Base-by-base conservation (phyloP, 2,888 invertebrate genomes). In the Leptura quadrifasciata region DNA sequence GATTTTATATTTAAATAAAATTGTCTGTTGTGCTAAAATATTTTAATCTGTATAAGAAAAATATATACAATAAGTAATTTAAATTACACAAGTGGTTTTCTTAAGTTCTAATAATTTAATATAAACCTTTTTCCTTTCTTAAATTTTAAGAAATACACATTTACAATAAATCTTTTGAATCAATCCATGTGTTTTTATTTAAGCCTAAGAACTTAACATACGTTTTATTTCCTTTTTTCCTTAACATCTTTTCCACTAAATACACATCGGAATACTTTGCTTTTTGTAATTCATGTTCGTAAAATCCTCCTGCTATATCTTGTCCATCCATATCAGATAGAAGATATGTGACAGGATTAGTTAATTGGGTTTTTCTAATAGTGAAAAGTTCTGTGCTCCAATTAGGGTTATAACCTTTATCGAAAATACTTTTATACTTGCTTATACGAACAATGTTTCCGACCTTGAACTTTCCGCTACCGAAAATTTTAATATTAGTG, bases 281-380 rank as follows among this genome's bases (percentile, higher is more conserved):
- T 12, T 73, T 73, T 21, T 65, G 57, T 20, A 73, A 55, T 73
- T 73, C 55, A 18, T 65, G 15, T 35, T 17, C 15, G 54, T 73
- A 73, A 65, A 73, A 73, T n/a, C 3, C 24, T 15, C 65, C 65
- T 24, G 27, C 15, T 27, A 73, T 73, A 17, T 65, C 57, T 31
- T 39, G 12, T n/a, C 20, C 17, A 15, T 57, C 10, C 17, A 20
- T 20, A 55, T 60, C 68, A 47, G 67, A 15, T 5, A 74, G 31
- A n/a, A 74, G 27, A 18, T 74, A 69, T 3, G 74, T 74, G n/a
- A 60, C 60, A 10, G 74, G 74, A 60, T 74, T 67, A n/a, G 68
- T 74, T 20, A 58, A n/a, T 39, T 68, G 31, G 18, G 21, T 24
- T 24, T 65, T 21, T 55, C 54, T 65, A 20, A 65, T 65, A 35